Evolutionary conservation across 1,140 invertebrate species (phyloP).

Genomic region (Campoletis sonorensis): DNA sequence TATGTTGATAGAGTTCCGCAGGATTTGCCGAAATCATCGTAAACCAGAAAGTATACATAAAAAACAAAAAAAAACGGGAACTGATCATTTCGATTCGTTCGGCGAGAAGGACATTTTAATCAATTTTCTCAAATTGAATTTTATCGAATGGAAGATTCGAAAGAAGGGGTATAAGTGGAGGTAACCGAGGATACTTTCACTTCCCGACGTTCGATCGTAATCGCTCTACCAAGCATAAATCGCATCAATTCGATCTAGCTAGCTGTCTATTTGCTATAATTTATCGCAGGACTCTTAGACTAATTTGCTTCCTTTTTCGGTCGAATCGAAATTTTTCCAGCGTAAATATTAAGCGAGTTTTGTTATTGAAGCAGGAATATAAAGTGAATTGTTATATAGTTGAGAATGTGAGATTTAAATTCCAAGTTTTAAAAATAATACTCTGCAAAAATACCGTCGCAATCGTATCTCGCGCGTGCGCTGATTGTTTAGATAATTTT

Average conservation of each 20-base stretch:
- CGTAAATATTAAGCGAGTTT: not conserved
- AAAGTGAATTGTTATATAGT: too few species aligned
- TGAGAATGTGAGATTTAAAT: not conserved
- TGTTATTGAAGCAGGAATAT: not conserved
- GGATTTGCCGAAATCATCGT: conserved; percentile 62
- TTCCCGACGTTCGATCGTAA: conserved; percentile 23
- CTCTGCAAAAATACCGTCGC: not conserved
- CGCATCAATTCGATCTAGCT: not conserved
- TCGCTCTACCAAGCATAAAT: conserved; percentile 5
- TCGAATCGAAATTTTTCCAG: conserved; percentile 10
- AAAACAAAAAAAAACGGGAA: too few species aligned
- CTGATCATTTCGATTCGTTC: not conserved
- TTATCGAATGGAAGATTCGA: not conserved
- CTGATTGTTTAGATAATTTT: not conserved
- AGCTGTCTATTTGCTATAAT: conserved; percentile 7
- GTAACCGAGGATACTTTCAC: conserved; percentile 34
- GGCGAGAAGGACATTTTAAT: not conserved
- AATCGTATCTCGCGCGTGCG: conserved; percentile 5
- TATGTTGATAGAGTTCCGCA: conserved; percentile 83
- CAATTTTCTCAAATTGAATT: conserved; percentile 11
- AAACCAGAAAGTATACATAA: conserved; percentile 43
- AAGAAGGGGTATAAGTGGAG: not conserved
- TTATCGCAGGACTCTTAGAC: conserved; percentile 6
- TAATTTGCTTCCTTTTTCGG: not conserved
- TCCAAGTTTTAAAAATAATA: not conserved